A percentile compares a stretch with the other conserved stretches of the same genome.
Evolutionary conservation across 2,797 vertebrate genomes (phyloP).

Genomic region (Lepidocolaptes lacrymiger): DNA sequence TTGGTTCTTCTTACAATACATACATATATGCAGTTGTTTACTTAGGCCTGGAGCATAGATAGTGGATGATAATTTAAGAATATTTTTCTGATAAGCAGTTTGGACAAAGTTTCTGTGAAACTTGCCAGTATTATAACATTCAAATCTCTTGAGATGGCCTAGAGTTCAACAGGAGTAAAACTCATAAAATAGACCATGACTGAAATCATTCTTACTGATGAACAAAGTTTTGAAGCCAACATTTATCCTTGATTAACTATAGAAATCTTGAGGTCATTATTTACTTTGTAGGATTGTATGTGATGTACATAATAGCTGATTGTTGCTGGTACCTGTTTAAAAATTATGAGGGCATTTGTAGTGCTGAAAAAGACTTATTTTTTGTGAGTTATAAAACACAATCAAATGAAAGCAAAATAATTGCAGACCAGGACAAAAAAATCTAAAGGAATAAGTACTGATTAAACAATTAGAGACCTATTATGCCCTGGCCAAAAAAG

Average conservation of each 20-base stretch:
- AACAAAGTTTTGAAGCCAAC: background rate
- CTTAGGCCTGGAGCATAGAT: background rate
- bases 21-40: background rate
- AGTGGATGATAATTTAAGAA: background rate
- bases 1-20: background rate
- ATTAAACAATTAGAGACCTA: background rate
- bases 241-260: background rate
- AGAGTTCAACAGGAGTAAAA: background rate
- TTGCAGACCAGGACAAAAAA: background rate
- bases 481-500: background rate
- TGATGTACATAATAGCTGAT: background rate
- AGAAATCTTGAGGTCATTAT: background rate
- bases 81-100: background rate
- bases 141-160: background rate
- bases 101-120: background rate
- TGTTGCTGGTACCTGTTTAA: background rate
- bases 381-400: background rate
- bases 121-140: background rate
- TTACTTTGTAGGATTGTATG: background rate
- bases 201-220: background rate
- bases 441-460: background rate
- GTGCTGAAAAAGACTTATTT: background rate
- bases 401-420: background rate
- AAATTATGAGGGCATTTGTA: background rate
- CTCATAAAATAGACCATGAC: background rate